phyloP scores from a whole-genome alignment of 2,888 invertebrate species.

The Phyto melanocephala region DNA sequence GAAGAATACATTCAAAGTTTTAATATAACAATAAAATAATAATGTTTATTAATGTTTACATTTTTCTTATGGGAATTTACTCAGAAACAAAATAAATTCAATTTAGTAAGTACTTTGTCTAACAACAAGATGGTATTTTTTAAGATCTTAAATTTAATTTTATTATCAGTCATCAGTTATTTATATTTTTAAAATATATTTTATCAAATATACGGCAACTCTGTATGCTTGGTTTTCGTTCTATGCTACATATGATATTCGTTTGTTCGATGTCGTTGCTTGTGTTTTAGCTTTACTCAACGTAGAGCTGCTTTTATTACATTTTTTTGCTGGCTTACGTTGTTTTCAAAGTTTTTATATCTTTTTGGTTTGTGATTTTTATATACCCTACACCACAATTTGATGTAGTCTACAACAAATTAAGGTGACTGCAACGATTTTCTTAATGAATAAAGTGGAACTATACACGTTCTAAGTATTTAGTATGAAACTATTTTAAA shows the following conservation, averaged over 20 bases:
- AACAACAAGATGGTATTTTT: no score
- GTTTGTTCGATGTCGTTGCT: conserved; percentile 59
- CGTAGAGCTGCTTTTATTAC: conserved; percentile 62
- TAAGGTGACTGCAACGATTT: no score
- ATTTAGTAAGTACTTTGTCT: no score
- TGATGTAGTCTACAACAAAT: background rate
- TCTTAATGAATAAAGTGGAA: no score
- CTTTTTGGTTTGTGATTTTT: conserved; percentile 24
- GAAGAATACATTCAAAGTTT: no score
- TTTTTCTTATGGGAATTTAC: no score
- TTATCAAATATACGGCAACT: conserved; percentile 22
- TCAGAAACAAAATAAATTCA: no score
- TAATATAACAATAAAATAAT: no score
- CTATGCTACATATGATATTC: conserved; percentile 53
- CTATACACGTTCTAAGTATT: no score
- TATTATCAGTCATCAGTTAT: background rate
- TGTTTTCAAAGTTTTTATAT: conserved; percentile 56
- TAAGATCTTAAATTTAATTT: background rate
- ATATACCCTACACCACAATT: conserved; percentile 32
- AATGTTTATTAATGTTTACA: no score
- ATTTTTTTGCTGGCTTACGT: conserved; percentile 61
- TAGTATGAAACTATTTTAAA: no score
- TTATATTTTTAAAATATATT: background rate
- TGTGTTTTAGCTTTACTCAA: conserved; percentile 49
- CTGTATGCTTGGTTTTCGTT: conserved; percentile 4